Conservation (phyloP, 2,888 invertebrate species). For the Sinohyriopsis cumingii region DNA sequence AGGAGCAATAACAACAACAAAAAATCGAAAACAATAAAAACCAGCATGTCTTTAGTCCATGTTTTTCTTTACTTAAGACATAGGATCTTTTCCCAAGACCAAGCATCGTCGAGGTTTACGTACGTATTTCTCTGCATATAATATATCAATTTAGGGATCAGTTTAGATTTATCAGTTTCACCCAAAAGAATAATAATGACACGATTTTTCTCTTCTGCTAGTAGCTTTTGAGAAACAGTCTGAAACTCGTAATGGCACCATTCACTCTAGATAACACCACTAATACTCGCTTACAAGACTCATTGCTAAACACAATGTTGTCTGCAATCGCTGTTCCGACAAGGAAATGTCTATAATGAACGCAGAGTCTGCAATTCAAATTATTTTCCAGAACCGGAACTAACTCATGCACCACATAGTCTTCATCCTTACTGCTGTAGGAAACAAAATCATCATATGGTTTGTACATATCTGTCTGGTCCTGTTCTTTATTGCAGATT, state of each 20-base stretch:
- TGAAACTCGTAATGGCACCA: conserved; percentile 93
- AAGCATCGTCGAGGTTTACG: not conserved
- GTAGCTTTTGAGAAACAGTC: conserved; percentile 85
- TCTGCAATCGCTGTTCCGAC: conserved; percentile 79
- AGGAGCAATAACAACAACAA: too few relatives aligned
- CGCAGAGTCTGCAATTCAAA: conserved; percentile 77
- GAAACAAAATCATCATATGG: conserved; percentile 90
- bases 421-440: conserved; percentile 85
- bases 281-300: conserved; percentile 87
- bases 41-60: too few relatives aligned
- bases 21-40: too few relatives aligned
- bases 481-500: not conserved
- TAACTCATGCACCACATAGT: conserved; percentile 87
- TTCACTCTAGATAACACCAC: conserved; percentile 90
- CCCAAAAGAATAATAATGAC: conserved; percentile 86
- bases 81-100: too few relatives aligned
- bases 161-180: conserved; percentile 84
- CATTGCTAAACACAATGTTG: conserved; percentile 89
- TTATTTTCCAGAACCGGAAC: conserved; percentile 89
- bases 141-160: conserved; percentile 12
- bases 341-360: conserved; percentile 56
- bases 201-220: conserved; percentile 83
- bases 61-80: too few relatives aligned
- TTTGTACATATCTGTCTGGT: conserved; percentile 18
- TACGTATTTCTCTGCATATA: conserved; percentile 18